These are phyloP conservation scores for Neotoxoptera formosana DNA, from an alignment of 1,140 invertebrate genomes.

Conservation along the genomic window DNA sequence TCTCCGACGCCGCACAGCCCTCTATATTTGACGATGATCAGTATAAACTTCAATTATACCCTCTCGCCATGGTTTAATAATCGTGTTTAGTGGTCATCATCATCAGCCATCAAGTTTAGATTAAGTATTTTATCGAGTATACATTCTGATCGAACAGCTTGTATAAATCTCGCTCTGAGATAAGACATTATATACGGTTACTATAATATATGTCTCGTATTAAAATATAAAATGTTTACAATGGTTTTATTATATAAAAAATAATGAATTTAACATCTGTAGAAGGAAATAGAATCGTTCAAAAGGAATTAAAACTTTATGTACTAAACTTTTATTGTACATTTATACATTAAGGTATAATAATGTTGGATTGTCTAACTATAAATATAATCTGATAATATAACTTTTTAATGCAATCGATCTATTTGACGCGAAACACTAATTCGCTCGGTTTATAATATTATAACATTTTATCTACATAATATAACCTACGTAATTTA, in stretches of 20 bases:
- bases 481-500: neutral
- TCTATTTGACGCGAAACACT: neutral
- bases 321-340: neutral
- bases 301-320: constrained; percentile 16
- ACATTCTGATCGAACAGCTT: neutral
- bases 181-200: neutral
- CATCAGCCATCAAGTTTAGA: neutral
- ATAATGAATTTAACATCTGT: neutral
- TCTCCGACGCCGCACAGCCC: neutral
- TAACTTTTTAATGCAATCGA: neutral
- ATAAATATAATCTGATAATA: neutral
- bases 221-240: constrained; percentile 28
- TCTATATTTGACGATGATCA: neutral
- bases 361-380: neutral
- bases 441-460: neutral
- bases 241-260: constrained; percentile 1
- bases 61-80: neutral
- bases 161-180: neutral
- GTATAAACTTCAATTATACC: neutral
- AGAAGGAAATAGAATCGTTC: neutral
- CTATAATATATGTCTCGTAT: neutral
- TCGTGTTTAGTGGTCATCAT: neutral
- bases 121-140: constrained; percentile 21
- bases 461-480: neutral
- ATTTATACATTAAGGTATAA: constrained; percentile 12